These are phyloP conservation scores for Eristalinus sepulchralis DNA, from an alignment of 2,888 invertebrate species.

Conservation along the genomic window DNA sequence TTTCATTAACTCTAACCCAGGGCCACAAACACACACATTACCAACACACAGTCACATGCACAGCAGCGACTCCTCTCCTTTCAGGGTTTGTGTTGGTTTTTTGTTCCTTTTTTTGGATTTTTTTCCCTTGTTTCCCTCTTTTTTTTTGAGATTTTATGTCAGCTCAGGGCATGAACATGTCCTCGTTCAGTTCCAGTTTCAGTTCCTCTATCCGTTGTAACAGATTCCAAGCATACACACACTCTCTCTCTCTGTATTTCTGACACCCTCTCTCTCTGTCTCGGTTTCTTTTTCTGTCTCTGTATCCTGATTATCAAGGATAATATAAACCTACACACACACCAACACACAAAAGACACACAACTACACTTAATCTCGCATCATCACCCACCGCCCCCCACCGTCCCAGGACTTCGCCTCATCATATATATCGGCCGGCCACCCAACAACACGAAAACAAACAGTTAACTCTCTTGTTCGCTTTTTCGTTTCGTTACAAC, in stretches of 20 bases:
- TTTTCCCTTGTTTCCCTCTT: neutral
- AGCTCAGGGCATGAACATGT: constrained; percentile 45
- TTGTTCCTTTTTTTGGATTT: neutral
- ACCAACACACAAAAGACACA: neutral
- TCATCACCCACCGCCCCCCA: neutral
- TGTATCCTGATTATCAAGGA: neutral
- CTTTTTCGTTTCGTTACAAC: constrained; percentile 66
- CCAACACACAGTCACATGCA: neutral
- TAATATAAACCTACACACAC: neutral
- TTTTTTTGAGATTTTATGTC: constrained; percentile 4
- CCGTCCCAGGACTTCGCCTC: neutral
- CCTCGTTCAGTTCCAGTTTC: constrained; percentile 30
- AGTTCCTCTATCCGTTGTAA: constrained; percentile 23
- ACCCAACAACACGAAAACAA: constrained; percentile 50
- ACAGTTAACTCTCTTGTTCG: constrained; percentile 67
- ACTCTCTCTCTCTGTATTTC: constrained; percentile 6
- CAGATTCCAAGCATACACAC: constrained; percentile 39
- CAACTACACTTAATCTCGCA: constrained; percentile 43
- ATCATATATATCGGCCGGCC: neutral
- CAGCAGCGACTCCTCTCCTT: neutral
- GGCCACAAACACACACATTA: constrained; percentile 2
- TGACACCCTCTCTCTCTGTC: neutral
- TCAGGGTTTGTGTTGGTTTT: constrained; percentile 32
- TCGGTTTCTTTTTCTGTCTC: neutral
- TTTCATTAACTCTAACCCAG: constrained; percentile 46